Evolutionary conservation across 53 echinoderm and acorn worm genomes (phyloP), one percentile per base, ranked within the genome.

Genomic region (Paelopatides confundens): DNA sequence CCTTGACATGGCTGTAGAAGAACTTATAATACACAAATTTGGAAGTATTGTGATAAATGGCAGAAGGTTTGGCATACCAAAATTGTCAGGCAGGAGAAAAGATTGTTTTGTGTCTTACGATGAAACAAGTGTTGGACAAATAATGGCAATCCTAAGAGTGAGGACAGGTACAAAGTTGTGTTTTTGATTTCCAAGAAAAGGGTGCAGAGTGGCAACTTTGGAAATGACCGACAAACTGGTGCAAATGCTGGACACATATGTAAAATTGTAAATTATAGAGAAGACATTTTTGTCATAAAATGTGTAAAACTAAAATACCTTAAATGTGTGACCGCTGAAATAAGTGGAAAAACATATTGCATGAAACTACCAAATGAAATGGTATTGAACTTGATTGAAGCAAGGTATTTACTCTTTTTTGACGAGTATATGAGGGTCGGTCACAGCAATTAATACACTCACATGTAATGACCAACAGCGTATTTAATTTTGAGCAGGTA

Each of bases 201-300:
- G 30, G 31, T 23, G 10, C 28, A 29, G 9, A 66, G 12, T 18
- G 18, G 1, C 3, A 71, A 38, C 39, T 71, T 71, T 71, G 74
- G 74, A 2, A 38, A 15, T 38, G 74, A 71, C 35, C 69, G 67
- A 27, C 51, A 82, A 82, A 82, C 51, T 35, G 51, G 52, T 82
- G 82, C 82, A 8, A 53, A 82, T 82, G 85, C 85, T 67, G 69
- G 85, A 39, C 85, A 85, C 69, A 85, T 85, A 29, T 37, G 68
- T 66, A 48, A 66, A 36, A 24, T 31, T 48, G 50, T 49, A 27
- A 49, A 48, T 31, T 10, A 28, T 38, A 49, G 78, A 51, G 78
- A 77, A 31, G 49, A 40, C 9, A 51, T 53, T 14, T 4, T 53
- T 17, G 4, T 53, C 4, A 12, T 21, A 4, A 53, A 23, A 23